phyloP scores from a whole-genome alignment of 2,113 vertebrate genomes.

The Eubucco bourcierii region DNA sequence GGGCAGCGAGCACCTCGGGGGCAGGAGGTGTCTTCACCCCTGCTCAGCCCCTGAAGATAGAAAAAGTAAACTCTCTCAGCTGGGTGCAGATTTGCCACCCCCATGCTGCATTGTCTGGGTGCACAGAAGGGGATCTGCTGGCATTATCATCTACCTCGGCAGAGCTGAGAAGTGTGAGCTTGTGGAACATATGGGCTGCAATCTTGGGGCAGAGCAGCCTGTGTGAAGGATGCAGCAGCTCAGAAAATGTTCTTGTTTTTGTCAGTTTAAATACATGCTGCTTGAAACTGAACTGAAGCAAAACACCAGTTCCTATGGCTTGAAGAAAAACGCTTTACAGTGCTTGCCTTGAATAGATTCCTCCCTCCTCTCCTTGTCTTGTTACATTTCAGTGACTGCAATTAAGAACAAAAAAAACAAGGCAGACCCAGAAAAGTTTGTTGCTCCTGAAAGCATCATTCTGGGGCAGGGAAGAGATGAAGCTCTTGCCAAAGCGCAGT shows the following conservation, averaged over 20 bases:
- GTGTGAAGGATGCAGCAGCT: slow-evolving; percentile 27
- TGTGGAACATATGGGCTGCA: slow-evolving; percentile 70
- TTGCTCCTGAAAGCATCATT: not conserved
- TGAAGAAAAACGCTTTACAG: not conserved
- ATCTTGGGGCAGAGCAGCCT: not conserved
- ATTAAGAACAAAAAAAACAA: not conserved
- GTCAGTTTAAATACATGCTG: slow-evolving; percentile 34
- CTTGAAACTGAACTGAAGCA: slow-evolving; percentile 6
- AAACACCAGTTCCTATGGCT: not conserved
- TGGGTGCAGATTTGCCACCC: slow-evolving; percentile 4
- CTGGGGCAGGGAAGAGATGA: not conserved
- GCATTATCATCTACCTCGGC: not conserved
- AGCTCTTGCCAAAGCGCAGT: not conserved
- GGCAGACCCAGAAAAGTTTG: not conserved
- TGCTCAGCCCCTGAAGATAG: not conserved
- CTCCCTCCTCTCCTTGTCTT: not conserved
- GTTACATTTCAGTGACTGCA: not conserved
- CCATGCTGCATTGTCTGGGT: not conserved
- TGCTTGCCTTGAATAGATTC: not conserved
- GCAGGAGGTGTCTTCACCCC: not conserved
- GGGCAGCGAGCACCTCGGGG: rapidly evolving
- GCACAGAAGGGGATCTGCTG: slow-evolving; percentile 51
- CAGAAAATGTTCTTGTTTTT: slow-evolving; percentile 31
- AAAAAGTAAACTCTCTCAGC: not conserved
- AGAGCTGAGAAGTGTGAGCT: slow-evolving; percentile 52